Percentiles rank a stretch among this genome's conserved stretches.
Evolutionary conservation across 2,797 vertebrate species (phyloP).

Genomic region (Heteromormyrus szaboi): DNA sequence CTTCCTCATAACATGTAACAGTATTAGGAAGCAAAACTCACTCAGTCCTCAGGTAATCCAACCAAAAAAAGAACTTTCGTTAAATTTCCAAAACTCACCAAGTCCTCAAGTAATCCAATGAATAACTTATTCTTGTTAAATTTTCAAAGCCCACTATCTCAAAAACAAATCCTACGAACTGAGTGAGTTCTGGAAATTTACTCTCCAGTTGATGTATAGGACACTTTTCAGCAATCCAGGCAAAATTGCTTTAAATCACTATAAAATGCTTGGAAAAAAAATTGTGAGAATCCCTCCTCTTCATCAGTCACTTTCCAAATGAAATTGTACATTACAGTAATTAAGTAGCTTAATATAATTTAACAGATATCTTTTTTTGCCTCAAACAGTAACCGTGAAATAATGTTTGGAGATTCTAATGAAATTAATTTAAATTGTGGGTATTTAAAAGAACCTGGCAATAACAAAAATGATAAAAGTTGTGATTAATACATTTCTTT

Average conservation of each 20-base stretch:
- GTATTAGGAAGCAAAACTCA: not conserved
- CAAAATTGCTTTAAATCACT: not conserved
- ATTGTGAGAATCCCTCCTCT: too few species aligned
- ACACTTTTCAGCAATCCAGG: not conserved
- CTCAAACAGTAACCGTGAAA: constrained; percentile 11
- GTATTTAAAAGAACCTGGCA: not conserved
- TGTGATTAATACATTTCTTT: constrained; percentile 8
- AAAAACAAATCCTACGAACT: not conserved
- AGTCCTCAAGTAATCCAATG: not conserved
- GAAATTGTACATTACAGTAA: not conserved
- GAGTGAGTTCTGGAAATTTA: not conserved
- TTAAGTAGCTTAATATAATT: not conserved
- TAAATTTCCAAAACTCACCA: not conserved
- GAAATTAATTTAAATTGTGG: not conserved
- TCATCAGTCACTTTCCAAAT: not conserved
- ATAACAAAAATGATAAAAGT: not conserved
- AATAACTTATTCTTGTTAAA: not conserved
- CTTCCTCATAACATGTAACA: not conserved
- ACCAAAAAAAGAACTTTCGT: not conserved
- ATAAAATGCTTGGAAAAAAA: not conserved
- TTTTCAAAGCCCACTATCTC: not conserved
- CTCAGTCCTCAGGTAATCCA: not conserved
- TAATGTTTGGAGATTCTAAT: not conserved
- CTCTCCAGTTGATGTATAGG: not conserved
- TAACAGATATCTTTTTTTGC: not conserved